Evolutionary conservation across 2,888 invertebrate species (phyloP).

Genomic region (Eupithecia pulchellata): DNA sequence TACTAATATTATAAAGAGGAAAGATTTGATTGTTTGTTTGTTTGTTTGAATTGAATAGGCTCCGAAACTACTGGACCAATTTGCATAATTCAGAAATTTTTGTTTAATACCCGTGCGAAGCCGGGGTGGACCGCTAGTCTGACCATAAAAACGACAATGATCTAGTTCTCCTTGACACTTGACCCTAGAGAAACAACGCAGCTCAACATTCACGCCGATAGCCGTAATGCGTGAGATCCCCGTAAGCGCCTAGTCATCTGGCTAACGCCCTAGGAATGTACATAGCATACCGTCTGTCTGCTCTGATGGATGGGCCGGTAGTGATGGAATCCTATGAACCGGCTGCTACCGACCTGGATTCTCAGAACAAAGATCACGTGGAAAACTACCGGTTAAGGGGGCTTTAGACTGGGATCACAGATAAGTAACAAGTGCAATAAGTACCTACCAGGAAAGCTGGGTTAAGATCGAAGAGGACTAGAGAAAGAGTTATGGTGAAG

Average conservation of each 20-base stretch:
- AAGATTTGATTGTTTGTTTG: too few species aligned
- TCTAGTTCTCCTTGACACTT: too few species aligned
- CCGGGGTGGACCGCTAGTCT: too few species aligned
- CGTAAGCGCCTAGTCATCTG: not conserved
- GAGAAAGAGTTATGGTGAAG: not conserved
- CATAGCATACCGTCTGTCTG: not conserved
- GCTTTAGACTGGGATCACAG: not conserved
- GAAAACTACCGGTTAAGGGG: not conserved
- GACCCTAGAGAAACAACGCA: not conserved
- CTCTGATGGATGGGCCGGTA: not conserved
- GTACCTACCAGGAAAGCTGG: not conserved
- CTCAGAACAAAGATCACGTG: not conserved
- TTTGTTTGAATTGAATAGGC: too few species aligned
- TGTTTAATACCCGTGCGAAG: too few species aligned
- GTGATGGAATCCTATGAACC: not conserved
- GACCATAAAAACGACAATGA: too few species aligned
- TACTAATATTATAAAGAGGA: too few species aligned
- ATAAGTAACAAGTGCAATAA: not conserved
- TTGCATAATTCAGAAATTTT: too few species aligned
- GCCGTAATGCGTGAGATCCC: not conserved
- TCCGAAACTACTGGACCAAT: too few species aligned
- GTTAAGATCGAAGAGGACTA: not conserved
- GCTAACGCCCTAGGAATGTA: not conserved
- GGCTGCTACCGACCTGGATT: constrained; percentile 4
- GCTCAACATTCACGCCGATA: not conserved